Conservation (phyloP, 2,888 invertebrate genomes). For the Catocala sponsa region DNA sequence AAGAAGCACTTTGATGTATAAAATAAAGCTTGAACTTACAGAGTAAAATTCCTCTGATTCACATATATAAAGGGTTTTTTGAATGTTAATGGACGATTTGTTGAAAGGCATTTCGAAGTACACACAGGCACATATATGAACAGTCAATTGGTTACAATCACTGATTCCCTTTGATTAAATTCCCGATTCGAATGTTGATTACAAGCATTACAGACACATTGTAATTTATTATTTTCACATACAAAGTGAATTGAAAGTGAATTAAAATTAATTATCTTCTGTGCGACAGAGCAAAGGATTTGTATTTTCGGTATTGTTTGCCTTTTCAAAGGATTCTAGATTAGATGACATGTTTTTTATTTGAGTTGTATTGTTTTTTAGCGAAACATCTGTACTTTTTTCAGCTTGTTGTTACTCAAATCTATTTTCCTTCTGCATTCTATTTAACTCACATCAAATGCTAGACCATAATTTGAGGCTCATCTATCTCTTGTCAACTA, state of each 20-base stretch:
- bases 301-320: neutral
- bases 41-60: slow-evolving; percentile 30
- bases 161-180: slow-evolving; percentile 76
- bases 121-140: slow-evolving; percentile 11
- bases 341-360: neutral
- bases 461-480: no score
- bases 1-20: no score
- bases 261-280: slow-evolving; percentile 55
- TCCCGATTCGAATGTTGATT: slow-evolving; percentile 67
- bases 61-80: slow-evolving; percentile 21
- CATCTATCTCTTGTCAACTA: no score
- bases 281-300: slow-evolving; percentile 14
- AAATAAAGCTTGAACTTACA: no score
- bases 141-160: slow-evolving; percentile 53
- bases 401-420: no score
- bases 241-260: slow-evolving; percentile 51
- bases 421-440: no score
- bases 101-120: slow-evolving; percentile 17
- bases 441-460: no score
- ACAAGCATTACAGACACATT: slow-evolving; percentile 65
- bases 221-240: slow-evolving; percentile 61
- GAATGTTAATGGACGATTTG: slow-evolving; percentile 19
- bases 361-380: no score
- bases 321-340: neutral
- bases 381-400: no score